Evolutionary conservation across 2,888 invertebrate genomes (phyloP), one percentile per base, ranked within the genome.

Genomic region (Tuberolachnus salignus): DNA sequence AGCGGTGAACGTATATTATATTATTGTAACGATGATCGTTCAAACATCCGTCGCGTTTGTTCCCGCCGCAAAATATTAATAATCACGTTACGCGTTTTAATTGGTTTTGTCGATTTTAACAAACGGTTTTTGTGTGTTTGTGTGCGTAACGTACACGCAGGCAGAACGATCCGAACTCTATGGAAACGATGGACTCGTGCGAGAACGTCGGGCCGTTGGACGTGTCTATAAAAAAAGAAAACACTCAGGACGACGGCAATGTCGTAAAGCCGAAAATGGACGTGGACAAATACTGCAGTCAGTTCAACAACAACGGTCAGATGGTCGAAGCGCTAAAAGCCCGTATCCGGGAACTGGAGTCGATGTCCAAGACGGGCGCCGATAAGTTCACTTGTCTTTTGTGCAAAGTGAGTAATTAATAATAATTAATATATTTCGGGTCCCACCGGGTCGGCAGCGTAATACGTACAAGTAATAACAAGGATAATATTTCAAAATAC

Each of bases 311-410:
- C 57, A 81, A 81, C 67, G 26, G 46, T 34, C 75, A 78, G 69
- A 78, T 91, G 63, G 87, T 92, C 75, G 90, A 92, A 84, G 93
- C 94, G 0, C 86, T 95, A 19, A 92, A 93, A 84, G 89, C 88
- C 57, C 90, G 91, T 82, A 91, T 95, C 71, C 89, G 90, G 67
- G 93, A 94, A 82, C 87, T 94, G 83, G 94, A 94, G 84, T 64
- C 26, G 3, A 55, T 53, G 23, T 78, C 75, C 16, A 78, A 67
- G 16, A 21, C 66, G 34, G 55, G 57, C 1, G 19, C 26, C 11
- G 75, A 78, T 21, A 78, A 78, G 34, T 78, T 78, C 21, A 67
- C 67, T 11, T 78, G 75, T 67, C 57, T 78, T 0, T 46, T 78
- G 34, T 78, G 75, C 57, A 78, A 78, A 59, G 75, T 78, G 11